Conservation (phyloP, 2,113 vertebrate genomes). For the Corythornis madagascariensis region DNA sequence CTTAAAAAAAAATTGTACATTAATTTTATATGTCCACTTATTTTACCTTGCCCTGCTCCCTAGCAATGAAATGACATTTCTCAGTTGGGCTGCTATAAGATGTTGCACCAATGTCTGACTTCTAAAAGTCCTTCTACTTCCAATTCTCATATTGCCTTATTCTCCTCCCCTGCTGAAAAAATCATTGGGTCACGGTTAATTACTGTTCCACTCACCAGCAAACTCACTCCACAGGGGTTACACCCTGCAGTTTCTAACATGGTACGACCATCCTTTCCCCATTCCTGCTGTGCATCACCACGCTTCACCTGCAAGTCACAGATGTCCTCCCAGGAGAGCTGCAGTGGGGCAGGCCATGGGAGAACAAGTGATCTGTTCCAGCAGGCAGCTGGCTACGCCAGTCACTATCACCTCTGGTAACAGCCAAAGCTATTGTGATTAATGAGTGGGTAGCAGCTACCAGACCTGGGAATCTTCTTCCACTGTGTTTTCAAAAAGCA, state of each 20-base stretch:
- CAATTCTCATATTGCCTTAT: not conserved
- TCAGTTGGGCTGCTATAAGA: not conserved
- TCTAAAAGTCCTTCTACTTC: not conserved
- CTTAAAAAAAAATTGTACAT: not conserved
- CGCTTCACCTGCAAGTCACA: not conserved
- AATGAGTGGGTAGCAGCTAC: not conserved
- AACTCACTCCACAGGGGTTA: not conserved
- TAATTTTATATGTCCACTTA: not conserved
- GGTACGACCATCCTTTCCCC: not conserved
- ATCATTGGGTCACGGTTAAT: not conserved
- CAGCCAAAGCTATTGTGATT: accelerated
- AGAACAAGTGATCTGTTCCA: not conserved
- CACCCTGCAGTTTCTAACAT: not conserved
- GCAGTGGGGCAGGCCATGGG: accelerated
- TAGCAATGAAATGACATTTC: not conserved
- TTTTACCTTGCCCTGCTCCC: not conserved
- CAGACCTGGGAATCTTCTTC: not conserved
- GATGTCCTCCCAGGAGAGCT: not conserved
- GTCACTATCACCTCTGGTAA: accelerated
- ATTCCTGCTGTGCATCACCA: not conserved
- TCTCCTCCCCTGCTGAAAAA: not conserved
- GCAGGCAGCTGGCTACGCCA: accelerated
- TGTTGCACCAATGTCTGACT: not conserved
- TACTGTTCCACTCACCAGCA: not conserved
- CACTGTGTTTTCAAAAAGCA: not conserved